Base-by-base conservation (phyloP, 2,888 invertebrate species). In the Bibio marci region DNA sequence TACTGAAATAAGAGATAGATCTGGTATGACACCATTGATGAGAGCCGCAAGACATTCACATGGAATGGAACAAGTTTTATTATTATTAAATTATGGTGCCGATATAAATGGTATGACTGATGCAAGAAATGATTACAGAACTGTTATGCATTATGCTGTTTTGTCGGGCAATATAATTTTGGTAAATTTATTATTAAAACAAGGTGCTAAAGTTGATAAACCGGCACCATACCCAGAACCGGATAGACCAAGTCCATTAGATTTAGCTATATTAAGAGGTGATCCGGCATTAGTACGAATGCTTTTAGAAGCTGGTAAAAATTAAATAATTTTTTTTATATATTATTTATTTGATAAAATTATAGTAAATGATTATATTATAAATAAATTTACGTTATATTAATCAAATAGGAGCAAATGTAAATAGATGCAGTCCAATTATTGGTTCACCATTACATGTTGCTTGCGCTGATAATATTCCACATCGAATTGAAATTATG, bases 11-110 rank as follows among this genome's bases (percentile, higher is more conserved):
- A 67, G 82, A 39, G 88, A 88, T 54, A 66, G 92, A 27, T 78
- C 85, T 42, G 91, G 91, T 0, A 64, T 91, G 13, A 88, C 88
- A 1, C 87, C 90, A 1, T 63, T 92, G 17, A 92, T 92, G 91
- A 86, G 86, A 56, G 87, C 88, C 7, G 82, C 85, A 13, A 62
- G 86, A 37, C 73, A 81, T 52, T 73, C 75, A 14, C 76, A 80
- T 64, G 77, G 82, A 38, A 74, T 80, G 57, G 74, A 80, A 37
- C 72, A 82, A 1, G 81, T 81, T 1, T 62, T 83, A 40, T 63
- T 86, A 11, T 64, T 91, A 27, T 63, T 88, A 47, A 77, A 76
- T 48, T 71, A 77, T 53, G 87, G 87, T 0, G 91, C 90, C 1
- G 77, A 88, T 51, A 79, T 90, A 2, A 90, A 90, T 58, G 80